Evolutionary conservation across 2,888 invertebrate species (phyloP).

Genomic region (Monoplex corrugatus): DNA sequence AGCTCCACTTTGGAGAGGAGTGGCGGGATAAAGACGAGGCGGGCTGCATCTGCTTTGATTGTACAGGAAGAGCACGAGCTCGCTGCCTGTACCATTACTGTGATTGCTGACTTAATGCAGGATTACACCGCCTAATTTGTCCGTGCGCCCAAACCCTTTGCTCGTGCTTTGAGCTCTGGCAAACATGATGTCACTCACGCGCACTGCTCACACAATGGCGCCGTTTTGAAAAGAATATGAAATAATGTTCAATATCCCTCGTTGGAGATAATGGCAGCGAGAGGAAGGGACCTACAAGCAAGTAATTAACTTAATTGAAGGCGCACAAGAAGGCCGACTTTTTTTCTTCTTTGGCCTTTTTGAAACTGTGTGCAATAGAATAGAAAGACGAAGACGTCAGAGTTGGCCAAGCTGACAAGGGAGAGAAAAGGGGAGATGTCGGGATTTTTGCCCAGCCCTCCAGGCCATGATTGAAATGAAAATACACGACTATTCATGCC

Average conservation of each 20-base stretch:
- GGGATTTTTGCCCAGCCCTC: slow-evolving; percentile 8
- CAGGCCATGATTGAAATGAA: slow-evolving; percentile 47
- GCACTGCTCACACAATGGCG: not conserved
- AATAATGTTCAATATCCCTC: slow-evolving; percentile 48
- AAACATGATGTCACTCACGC: slow-evolving; percentile 50
- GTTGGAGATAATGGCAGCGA: slow-evolving; percentile 31
- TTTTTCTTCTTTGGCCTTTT: slow-evolving; percentile 10
- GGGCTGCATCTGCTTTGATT: slow-evolving; percentile 42
- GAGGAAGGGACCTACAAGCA: slow-evolving; percentile 46
- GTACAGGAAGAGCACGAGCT: slow-evolving; percentile 4
- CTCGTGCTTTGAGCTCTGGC: slow-evolving; percentile 41
- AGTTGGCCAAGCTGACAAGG: slow-evolving; percentile 31
- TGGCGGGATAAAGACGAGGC: slow-evolving; percentile 15
- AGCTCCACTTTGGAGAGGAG: slow-evolving; percentile 28
- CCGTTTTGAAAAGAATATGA: slow-evolving; percentile 45
- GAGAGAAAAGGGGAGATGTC: not conserved
- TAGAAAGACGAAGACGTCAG: not conserved
- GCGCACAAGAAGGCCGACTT: slow-evolving; percentile 29
- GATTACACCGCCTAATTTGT: slow-evolving; percentile 49
- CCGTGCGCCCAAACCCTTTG: slow-evolving; percentile 38
- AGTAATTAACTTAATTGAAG: slow-evolving; percentile 52
- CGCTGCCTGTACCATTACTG: slow-evolving; percentile 41
- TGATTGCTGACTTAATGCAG: slow-evolving; percentile 50
- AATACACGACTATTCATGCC: slow-evolving; percentile 41
- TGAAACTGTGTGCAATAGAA: not conserved